Percentiles rank a stretch among this genome's conserved stretches.
These are phyloP conservation scores for Corynorhinus townsendii DNA, from an alignment of 2,113 vertebrate species.

Conservation along the genomic window DNA sequence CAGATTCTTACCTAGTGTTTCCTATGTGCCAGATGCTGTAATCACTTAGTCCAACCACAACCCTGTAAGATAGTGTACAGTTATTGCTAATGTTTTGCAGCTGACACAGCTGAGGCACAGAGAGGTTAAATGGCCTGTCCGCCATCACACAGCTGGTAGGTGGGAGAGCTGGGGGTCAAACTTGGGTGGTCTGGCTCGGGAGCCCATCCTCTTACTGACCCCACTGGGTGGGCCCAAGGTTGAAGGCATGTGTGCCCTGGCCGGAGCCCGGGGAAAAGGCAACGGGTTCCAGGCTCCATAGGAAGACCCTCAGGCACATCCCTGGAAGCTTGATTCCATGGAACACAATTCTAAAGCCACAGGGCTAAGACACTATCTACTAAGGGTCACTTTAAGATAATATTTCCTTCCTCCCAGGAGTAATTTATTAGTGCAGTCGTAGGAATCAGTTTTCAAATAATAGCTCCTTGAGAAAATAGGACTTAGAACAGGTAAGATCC, in stretches of 20 bases:
- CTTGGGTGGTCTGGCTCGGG: not conserved
- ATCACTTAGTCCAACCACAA: not conserved
- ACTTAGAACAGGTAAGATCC: not conserved
- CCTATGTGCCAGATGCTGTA: not conserved
- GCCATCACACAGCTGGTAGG: not conserved
- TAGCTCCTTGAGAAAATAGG: not conserved
- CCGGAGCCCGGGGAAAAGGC: not conserved
- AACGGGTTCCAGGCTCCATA: not conserved
- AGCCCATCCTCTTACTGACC: not conserved
- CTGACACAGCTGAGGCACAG: not conserved
- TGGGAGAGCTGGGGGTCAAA: not conserved
- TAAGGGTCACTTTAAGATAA: not conserved
- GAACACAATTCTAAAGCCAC: not conserved
- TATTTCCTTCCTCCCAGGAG: not conserved
- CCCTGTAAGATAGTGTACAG: not conserved
- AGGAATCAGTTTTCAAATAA: not conserved
- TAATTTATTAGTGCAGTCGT: not conserved
- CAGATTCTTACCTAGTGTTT: not conserved
- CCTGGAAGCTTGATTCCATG: not conserved
- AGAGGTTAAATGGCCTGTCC: not conserved
- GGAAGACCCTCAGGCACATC: not conserved
- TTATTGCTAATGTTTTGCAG: not conserved
- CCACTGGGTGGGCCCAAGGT: accelerated
- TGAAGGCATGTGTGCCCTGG: not conserved
- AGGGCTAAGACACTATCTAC: not conserved